Conservation (phyloP, 92 coral and sea anemone genomes). For the Muricea muricata region DNA sequence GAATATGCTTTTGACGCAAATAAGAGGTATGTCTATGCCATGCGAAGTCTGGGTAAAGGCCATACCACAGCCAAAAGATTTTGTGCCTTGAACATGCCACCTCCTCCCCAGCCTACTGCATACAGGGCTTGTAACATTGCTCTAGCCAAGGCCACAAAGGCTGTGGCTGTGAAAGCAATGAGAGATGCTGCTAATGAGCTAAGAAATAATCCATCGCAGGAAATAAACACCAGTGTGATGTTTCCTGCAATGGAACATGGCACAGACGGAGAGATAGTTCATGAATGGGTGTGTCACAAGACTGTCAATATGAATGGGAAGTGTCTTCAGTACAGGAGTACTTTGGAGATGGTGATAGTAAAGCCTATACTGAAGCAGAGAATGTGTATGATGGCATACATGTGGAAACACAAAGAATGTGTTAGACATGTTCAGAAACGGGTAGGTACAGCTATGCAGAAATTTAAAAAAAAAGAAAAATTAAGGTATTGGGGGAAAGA, state of each 20-base stretch:
- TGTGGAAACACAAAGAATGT: no score
- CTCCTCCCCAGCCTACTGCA: conserved; percentile 1
- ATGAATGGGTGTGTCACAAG: conserved; percentile 2
- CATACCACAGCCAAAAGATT: conserved; percentile 9
- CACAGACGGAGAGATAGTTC: not conserved
- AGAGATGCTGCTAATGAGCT: conserved; percentile 10
- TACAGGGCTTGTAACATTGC: conserved; percentile 25
- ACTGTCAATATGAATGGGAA: not conserved
- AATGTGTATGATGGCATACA: no score
- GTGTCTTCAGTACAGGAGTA: not conserved
- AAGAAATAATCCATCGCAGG: not conserved
- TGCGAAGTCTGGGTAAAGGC: conserved; percentile 5
- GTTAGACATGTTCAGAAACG: no score
- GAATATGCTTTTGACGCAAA: not conserved
- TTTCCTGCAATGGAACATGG: not conserved
- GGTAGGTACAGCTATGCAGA: no score
- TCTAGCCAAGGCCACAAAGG: not conserved
- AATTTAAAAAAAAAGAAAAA: no score
- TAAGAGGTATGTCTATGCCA: not conserved
- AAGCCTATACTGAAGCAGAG: no score
- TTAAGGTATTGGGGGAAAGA: no score
- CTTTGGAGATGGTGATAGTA: no score
- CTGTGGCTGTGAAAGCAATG: not conserved
- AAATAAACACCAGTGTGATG: conserved; percentile 3
- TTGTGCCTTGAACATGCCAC: not conserved